Conservation (phyloP, 2,888 invertebrate genomes). For the Pyrocoelia pectoralis region DNA sequence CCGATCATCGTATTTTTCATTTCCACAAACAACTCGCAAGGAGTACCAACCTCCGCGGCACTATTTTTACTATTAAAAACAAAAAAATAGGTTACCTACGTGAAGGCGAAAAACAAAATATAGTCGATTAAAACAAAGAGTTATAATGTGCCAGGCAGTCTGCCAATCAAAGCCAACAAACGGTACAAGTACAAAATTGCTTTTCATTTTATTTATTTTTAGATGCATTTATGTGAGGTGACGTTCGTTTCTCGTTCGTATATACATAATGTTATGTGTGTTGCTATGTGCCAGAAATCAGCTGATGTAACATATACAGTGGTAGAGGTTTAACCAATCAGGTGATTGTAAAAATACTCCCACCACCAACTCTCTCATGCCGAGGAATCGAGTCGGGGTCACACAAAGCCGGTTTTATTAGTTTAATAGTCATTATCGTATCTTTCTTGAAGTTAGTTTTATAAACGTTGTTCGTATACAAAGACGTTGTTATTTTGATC, state of each 20-base stretch:
- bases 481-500: neutral
- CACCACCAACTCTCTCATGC: conserved; percentile 26
- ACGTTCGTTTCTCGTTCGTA: neutral
- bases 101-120: too few species aligned
- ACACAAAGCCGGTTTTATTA: conserved; percentile 40
- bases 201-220: conserved; percentile 13
- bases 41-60: too few species aligned
- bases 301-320: conserved; percentile 48
- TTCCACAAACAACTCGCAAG: too few species aligned
- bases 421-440: conserved; percentile 12
- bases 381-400: conserved; percentile 19
- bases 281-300: conserved; percentile 47
- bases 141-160: conserved; percentile 23
- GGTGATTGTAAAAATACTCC: conserved; percentile 30
- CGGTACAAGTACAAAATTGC: neutral
- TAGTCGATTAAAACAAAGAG: conserved; percentile 1
- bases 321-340: conserved; percentile 49
- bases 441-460: neutral
- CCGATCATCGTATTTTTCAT: too few species aligned
- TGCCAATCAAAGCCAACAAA: conserved; percentile 10
- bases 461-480: neutral
- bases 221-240: conserved; percentile 7
- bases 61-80: too few species aligned
- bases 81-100: too few species aligned
- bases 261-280: conserved; percentile 36